Evolutionary conservation across 2,888 invertebrate species (phyloP).

Genomic region (Onchidella celtica): DNA sequence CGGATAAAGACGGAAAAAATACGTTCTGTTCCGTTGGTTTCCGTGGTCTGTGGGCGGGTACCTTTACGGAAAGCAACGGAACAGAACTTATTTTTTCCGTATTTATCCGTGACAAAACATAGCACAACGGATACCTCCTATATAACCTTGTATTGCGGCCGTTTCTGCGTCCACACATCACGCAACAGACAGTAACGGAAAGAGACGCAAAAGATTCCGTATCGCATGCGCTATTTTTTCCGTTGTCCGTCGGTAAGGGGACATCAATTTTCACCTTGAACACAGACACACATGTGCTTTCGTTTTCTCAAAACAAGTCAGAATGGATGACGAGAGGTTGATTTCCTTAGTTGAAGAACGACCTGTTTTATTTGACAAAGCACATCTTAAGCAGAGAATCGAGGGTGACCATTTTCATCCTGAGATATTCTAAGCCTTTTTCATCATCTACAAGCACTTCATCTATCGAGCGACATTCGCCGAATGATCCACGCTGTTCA

Average conservation of each 20-base stretch:
- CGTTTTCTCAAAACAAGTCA: background rate
- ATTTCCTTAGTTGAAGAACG: background rate
- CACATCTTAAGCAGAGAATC: too few species aligned
- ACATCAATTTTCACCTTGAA: conserved; percentile 9
- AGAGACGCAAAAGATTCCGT: background rate
- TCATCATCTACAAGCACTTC: too few species aligned
- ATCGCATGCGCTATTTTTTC: background rate
- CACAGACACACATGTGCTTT: background rate
- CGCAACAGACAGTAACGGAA: background rate
- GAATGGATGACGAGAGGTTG: background rate
- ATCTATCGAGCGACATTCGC: too few species aligned
- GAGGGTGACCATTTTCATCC: too few species aligned
- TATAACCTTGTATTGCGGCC: conserved; percentile 4
- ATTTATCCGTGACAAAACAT: background rate
- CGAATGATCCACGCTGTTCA: too few species aligned
- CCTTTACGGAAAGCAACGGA: background rate
- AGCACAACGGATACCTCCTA: conserved; percentile 1
- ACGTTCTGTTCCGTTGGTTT: too few species aligned
- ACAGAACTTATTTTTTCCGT: background rate
- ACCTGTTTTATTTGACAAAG: too few species aligned
- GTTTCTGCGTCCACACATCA: conserved; percentile 2
- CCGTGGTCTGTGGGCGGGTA: too few species aligned
- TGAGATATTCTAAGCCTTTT: too few species aligned
- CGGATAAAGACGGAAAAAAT: too few species aligned
- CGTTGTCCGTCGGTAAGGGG: background rate